These are phyloP conservation scores for Brachyptera risi DNA, from an alignment of 2,888 invertebrate genomes.

Conservation along the genomic window DNA sequence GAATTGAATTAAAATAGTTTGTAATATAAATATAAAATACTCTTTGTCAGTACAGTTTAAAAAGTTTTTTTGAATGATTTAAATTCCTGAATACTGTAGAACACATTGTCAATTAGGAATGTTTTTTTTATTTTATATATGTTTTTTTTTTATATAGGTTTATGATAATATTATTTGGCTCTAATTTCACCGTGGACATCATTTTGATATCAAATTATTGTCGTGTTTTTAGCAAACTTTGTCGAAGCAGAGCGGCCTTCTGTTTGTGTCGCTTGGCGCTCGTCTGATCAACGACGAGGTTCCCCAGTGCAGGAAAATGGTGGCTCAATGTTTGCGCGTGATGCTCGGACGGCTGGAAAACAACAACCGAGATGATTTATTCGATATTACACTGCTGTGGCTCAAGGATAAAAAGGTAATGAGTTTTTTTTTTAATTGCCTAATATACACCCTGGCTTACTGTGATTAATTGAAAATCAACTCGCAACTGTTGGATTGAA, in stretches of 20 bases:
- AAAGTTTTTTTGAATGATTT: no score
- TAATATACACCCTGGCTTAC: neutral
- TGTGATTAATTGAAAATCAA: no score
- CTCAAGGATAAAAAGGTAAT: conserved; percentile 60
- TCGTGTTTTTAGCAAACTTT: conserved; percentile 54
- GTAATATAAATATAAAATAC: no score
- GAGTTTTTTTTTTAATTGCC: neutral
- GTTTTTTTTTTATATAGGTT: no score
- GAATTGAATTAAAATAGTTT: no score
- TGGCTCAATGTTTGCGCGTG: conserved; percentile 66
- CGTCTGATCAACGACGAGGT: conserved; percentile 80
- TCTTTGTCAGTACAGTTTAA: no score
- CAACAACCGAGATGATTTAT: conserved; percentile 60
- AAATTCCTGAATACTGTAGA: no score
- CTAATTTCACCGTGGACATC: no score
- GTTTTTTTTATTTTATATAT: no score
- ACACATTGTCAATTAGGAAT: no score
- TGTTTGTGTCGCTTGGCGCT: conserved; percentile 72
- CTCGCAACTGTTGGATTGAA: no score
- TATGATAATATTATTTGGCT: no score
- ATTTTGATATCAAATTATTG: neutral
- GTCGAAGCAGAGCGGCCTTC: conserved; percentile 56
- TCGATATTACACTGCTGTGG: conserved; percentile 66
- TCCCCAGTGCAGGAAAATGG: conserved; percentile 66
- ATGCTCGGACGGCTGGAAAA: conserved; percentile 53